These are phyloP conservation scores for Probosciger aterrimus DNA, from an alignment of 2,113 vertebrate genomes.

Conservation along the genomic window DNA sequence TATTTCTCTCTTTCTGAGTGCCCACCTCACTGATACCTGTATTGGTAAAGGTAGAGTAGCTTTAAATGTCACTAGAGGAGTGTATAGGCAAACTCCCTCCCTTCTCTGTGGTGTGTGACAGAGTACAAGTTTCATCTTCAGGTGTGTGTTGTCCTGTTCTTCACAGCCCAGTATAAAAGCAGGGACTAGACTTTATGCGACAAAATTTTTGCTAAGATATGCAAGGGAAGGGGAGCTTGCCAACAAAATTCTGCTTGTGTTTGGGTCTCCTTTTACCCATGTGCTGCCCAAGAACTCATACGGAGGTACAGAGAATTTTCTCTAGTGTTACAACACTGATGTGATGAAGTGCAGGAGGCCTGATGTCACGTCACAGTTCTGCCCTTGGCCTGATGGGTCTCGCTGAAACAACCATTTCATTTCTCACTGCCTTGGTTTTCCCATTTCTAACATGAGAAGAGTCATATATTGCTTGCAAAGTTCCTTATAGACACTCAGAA, in stretches of 20 bases:
- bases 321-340: neutral
- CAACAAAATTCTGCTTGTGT: neutral
- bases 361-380: neutral
- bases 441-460: neutral
- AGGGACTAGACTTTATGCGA: neutral
- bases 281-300: neutral
- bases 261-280: neutral
- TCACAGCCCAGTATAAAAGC: neutral
- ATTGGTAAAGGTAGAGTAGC: accelerated
- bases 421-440: neutral
- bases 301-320: neutral
- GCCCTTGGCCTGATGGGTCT: neutral
- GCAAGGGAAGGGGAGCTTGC: neutral
- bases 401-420: neutral
- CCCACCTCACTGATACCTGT: accelerated
- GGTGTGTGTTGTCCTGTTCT: accelerated
- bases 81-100: neutral
- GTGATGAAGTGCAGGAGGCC: neutral
- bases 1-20: neutral
- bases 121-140: neutral
- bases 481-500: neutral
- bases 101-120: neutral
- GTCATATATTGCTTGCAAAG: neutral
- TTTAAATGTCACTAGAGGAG: neutral
- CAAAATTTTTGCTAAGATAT: neutral